Evolutionary conservation across 2,797 vertebrate species (phyloP).

Genomic region (Australoheros facetus): DNA sequence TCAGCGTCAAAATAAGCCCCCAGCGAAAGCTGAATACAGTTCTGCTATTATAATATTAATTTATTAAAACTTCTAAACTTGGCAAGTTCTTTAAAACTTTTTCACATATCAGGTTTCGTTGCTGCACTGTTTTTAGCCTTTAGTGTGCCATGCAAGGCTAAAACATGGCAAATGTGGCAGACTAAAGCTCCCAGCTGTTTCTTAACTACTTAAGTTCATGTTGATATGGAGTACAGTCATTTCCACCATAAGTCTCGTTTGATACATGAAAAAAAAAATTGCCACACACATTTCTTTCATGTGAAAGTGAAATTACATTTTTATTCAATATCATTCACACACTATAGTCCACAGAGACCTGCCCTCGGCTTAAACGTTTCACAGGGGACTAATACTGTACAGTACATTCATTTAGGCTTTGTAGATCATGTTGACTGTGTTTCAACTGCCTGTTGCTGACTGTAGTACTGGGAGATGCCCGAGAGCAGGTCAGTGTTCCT

Average conservation of each 20-base stretch:
- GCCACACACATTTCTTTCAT: constrained; percentile 21
- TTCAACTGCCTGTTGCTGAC: background rate
- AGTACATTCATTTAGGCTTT: constrained; percentile 17
- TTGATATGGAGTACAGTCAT: background rate
- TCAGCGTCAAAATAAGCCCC: constrained; percentile 34
- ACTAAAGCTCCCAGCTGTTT: background rate
- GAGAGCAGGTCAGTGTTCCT: background rate
- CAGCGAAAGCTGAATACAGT: background rate
- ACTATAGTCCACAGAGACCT: background rate
- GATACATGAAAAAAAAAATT: background rate
- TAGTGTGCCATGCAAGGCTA: background rate
- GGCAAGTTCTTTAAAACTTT: background rate
- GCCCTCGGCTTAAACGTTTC: background rate
- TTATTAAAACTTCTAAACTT: background rate
- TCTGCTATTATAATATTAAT: background rate
- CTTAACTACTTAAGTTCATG: background rate
- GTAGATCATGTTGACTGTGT: background rate
- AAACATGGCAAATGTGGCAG: background rate
- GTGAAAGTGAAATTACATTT: constrained; percentile 15
- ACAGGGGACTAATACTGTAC: background rate
- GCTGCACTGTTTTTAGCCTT: background rate
- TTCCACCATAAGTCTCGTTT: background rate
- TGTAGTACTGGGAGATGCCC: background rate
- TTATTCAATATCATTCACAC: constrained; percentile 35
- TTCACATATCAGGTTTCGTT: background rate